Evolutionary conservation across 2,888 invertebrate species (phyloP).

Genomic region (Panopea generosa): DNA sequence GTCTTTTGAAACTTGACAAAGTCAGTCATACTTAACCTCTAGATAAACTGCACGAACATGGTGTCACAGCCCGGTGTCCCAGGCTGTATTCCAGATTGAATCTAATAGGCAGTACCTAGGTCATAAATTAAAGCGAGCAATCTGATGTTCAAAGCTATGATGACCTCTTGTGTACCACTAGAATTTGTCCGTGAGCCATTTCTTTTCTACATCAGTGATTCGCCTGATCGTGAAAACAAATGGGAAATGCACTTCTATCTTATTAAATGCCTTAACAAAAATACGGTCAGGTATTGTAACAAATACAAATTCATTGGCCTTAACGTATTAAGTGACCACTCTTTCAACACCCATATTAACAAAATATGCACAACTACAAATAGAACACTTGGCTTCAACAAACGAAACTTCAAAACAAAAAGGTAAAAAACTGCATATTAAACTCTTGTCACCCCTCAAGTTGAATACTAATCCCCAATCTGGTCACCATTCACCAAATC

Average conservation of each 20-base stretch:
- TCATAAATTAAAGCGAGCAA: not conserved
- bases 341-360: not conserved
- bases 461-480: constrained; percentile 16
- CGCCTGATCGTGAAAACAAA: not conserved
- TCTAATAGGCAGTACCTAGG: not conserved
- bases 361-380: not conserved
- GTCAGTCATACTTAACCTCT: not conserved
- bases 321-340: not conserved
- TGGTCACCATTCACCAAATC: constrained; percentile 17
- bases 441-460: constrained; percentile 5
- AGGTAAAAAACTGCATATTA: constrained; percentile 11
- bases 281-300: no score
- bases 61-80: not conserved
- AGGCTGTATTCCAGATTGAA: not conserved
- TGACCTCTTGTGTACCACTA: not conserved
- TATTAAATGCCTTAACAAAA: not conserved
- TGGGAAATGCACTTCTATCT: not conserved
- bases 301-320: constrained; percentile 7
- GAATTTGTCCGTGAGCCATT: not conserved
- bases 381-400: constrained; percentile 3
- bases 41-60: not conserved
- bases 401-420: not conserved
- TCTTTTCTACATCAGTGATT: not conserved
- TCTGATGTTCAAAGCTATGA: not conserved
- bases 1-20: not conserved